Base-by-base conservation (phyloP, 2,113 vertebrate genomes). In the Pelobates fuscus region DNA sequence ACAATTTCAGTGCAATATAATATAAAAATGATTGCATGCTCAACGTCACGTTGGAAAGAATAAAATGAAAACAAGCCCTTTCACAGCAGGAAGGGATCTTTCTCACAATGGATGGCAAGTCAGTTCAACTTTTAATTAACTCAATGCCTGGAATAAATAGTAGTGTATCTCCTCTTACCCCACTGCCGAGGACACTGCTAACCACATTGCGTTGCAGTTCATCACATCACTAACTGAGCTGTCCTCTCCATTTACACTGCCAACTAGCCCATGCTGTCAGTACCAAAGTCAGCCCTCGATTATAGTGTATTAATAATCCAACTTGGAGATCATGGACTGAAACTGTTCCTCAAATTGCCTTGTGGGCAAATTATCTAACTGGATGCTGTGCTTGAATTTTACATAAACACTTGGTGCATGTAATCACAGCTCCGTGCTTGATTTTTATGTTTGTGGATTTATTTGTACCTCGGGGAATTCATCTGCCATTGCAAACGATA, bases 221-320 rank as follows among this genome's bases (percentile, higher is more conserved):
- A 70, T 54, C 77, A 63, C 73, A 81, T 43, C 73, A 66, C n/a
- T 20, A 60, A 64, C 72, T n/a, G n/a, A 58, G 83, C 78, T 62
- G 60, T 65, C 73, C 76, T 72, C 10, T 6, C 69, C 63, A 77
- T 63, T 71, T 61, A 77, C 41, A 71, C 67, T n/a, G 43, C n/a
- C 54, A 62, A 78, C 69, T 63, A 57, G 69, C 65, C 80, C 77
- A 62, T 46, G 62, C 81, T 79, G 62, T 54, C 64, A 63, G 23
- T 32, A 37, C 77, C 71, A 72, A 78, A n/a, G n/a, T n/a, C n/a
- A n/a, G n/a, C n/a, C n/a, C n/a, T n/a, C n/a, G n/a, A n/a, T 77
- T 77, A 77, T 81, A 55, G 69, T 67, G 83, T 83, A 80, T 85
- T 85, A 84, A 82, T 80, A 82, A 84, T 82, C 71, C 80, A 77